Evolutionary conservation across 2,113 vertebrate species (phyloP), one percentile per base, ranked within the genome.

Genomic region (Solenodon paradoxus): DNA sequence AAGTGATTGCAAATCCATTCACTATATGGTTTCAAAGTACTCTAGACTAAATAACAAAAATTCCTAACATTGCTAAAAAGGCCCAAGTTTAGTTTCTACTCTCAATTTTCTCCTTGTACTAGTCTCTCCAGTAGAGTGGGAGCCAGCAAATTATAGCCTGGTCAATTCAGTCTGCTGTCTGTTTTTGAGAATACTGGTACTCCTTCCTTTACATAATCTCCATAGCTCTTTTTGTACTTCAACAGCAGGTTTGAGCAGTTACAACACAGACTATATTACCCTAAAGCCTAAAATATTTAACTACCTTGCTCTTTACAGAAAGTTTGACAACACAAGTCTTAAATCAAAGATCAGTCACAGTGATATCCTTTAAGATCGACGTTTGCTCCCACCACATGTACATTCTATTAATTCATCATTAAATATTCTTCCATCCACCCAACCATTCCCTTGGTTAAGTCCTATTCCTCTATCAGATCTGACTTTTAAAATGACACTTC

Each of bases 21-120:
- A 61, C 57, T 55, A n/a, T 57, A 49, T 55, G 45, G 6, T 71
- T 90, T 92, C 53, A 87, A 90, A 61, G 74, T 90, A 94, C 45
- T 90, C 30, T 57, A 83, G 84, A 7, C 45, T 88, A 88, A 95
- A 40, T 92, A 84, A 82, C 55, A 88, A 78, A 69, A 89, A 83
- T 57, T 55, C 40, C 68, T 69, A 93, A 51, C 61, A 88, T 35
- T 79, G 40, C 28, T 71, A 66, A 88, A 75, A 74, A 86, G n/a
- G 42, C 63, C 59, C 28, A 40, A 75, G 38, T 89, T 57, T 80
- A 45, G 49, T 35, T 9, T 4, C 10, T 20, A 72, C 19, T 83
- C 61, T 93, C 24, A 59, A 69, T 3, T 63, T 9, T 89, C 40
- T 75, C 22, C 45, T 84, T 81, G 9, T 30, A 57, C 22, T 71